Conservation (phyloP, 2,113 vertebrate species). For the Anarhynchus alexandrinus region DNA sequence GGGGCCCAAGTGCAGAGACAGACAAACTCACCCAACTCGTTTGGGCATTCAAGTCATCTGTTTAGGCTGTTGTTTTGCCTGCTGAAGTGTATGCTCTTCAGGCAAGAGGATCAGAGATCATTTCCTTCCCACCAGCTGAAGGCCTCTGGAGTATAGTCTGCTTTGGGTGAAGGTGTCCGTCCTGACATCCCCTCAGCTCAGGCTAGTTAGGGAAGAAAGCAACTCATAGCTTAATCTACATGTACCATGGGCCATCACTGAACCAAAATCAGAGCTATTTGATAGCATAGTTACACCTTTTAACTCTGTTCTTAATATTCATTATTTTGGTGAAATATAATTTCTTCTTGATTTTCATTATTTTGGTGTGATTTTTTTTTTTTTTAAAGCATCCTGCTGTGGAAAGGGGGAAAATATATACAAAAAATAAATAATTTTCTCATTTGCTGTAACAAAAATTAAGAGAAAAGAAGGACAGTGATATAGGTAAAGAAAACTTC, state of each 20-base stretch:
- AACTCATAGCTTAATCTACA: neutral
- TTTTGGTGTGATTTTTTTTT: neutral
- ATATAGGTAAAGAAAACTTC: neutral
- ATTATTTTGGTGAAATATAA: neutral
- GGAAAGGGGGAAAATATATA: neutral
- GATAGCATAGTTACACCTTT: neutral
- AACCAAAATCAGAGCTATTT: neutral
- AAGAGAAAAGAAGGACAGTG: neutral
- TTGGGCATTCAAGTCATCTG: neutral
- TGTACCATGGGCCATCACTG: neutral
- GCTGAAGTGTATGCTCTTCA: neutral
- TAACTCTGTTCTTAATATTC: neutral
- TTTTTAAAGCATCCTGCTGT: neutral
- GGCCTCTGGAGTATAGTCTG: rapidly evolving
- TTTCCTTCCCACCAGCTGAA: neutral
- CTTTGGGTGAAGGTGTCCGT: neutral
- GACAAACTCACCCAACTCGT: rapidly evolving
- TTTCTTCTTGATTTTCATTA: neutral
- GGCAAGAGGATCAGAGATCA: rapidly evolving
- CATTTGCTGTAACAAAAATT: neutral
- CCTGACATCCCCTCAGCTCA: neutral
- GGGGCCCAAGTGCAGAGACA: neutral
- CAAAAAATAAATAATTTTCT: neutral
- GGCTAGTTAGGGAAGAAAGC: neutral
- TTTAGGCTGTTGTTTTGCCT: neutral